Base-by-base conservation (phyloP, 1,140 invertebrate species). In the Drosophila pruinosa region DNA sequence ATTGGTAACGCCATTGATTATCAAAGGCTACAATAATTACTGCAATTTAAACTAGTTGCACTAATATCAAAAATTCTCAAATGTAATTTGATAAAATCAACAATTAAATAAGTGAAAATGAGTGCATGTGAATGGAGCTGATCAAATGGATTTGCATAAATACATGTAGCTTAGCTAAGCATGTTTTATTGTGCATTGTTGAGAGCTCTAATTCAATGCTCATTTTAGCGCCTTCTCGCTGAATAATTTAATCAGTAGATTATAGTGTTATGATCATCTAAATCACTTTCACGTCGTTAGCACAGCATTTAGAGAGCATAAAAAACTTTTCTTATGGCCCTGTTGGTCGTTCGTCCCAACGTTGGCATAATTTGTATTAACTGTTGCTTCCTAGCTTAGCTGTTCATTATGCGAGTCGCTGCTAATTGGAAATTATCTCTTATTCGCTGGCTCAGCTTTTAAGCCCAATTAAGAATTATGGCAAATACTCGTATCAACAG, bases 401-500 rank as follows among this genome's bases (percentile, higher is more conserved):
- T 38, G 15, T 14, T 24, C n/a, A 39, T 67, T 48, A 67, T 65
- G 41, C 12, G 62, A 56, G 26, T 41, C 28, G 31, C 17, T 6
- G 54, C 54, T 67, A 67, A 67, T 67, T 67, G 34, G 36, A 24
- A 67, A 59, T 58, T 67, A 67, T 59, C 31, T 26, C n/a, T 22
- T 12, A 10, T n/a, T 17, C 43, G 43, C 31, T 7, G 4, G n/a
- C 31, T 8, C 26, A 36, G 50, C 22, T 39, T 41, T 50, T 22
- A 50, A 59, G 17, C 22, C 6, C 63, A 41, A 58, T 67, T 58
- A 58, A 31, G 22, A 67, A 41, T 58, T 41, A 67, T 67, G 63
- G 41, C 52, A 34, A 39, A 19, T 50, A 19, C 0, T 19, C 14
- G 15, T 5, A 41, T 8, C 12, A 22, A 31, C 5, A 2, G 14